Evolutionary conservation across 2,888 invertebrate genomes (phyloP).

Genomic region (Phortica okadai): DNA sequence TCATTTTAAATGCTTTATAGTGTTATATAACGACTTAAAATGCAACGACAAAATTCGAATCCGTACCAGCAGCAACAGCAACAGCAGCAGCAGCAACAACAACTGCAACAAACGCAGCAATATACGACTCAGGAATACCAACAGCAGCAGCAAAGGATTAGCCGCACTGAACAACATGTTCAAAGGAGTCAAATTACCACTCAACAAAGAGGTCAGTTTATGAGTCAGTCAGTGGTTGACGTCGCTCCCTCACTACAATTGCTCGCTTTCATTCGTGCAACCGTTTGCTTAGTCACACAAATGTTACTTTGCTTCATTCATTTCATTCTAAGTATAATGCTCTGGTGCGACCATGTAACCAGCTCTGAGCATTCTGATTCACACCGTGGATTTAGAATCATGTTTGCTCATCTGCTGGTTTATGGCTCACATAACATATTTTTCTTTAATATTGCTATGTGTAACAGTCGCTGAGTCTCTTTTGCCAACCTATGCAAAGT

Average conservation of each 20-base stretch:
- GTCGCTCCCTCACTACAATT: conserved; percentile 6
- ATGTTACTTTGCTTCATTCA: background rate
- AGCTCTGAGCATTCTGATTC: conserved; percentile 60
- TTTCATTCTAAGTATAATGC: background rate
- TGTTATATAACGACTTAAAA: conserved; percentile 78
- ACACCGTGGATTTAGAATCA: conserved; percentile 66
- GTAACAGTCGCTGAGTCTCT: background rate
- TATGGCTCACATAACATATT: background rate
- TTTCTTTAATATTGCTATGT: background rate
- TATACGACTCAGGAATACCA: conserved; percentile 77
- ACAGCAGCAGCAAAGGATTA: conserved; percentile 80
- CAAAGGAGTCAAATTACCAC: conserved; percentile 84
- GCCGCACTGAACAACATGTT: conserved; percentile 86
- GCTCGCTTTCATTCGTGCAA: conserved; percentile 27
- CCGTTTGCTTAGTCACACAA: background rate
- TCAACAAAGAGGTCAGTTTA: conserved; percentile 84
- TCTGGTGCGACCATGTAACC: conserved; percentile 30
- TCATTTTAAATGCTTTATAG: conserved; percentile 75
- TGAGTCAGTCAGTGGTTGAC: background rate
- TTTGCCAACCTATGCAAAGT: background rate
- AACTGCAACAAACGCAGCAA: conserved; percentile 76
- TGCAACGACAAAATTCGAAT: conserved; percentile 85
- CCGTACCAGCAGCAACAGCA: conserved; percentile 75
- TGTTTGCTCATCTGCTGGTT: conserved; percentile 49
- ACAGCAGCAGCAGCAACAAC: conserved; percentile 77